These are phyloP conservation scores for Chrysolina haemoptera DNA, from an alignment of 2,888 invertebrate species.

Conservation along the genomic window DNA sequence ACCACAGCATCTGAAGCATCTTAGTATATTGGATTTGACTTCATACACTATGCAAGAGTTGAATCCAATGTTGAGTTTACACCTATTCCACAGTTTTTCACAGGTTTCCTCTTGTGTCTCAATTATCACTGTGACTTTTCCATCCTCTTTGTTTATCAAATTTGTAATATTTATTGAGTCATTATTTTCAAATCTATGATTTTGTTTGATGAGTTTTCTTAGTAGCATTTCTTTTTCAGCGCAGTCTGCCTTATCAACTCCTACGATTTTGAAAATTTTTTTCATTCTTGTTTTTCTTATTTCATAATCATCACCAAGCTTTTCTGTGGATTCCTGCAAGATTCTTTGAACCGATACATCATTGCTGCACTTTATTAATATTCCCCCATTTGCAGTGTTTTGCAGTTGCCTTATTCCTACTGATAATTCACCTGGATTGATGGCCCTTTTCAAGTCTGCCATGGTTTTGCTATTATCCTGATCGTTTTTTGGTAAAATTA, in stretches of 20 bases:
- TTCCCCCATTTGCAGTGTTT: conserved; percentile 8
- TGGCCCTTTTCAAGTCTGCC: conserved; percentile 10
- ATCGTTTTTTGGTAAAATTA: conserved; percentile 16
- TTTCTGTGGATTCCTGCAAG: conserved; percentile 23
- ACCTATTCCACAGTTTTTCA: conserved; percentile 14
- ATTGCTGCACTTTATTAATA: conserved; percentile 7
- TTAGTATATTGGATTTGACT: conserved; percentile 19
- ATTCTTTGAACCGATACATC: conserved; percentile 13
- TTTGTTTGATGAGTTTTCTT: conserved; percentile 6
- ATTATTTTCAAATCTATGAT: background rate
- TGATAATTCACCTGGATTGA: conserved; percentile 5
- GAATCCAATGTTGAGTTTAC: conserved; percentile 5
- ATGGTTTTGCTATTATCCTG: conserved; percentile 15
- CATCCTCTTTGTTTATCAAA: conserved; percentile 16
- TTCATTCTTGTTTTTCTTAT: conserved; percentile 6
- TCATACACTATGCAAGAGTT: conserved; percentile 26
- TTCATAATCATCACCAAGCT: conserved; percentile 15
- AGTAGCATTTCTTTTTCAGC: conserved; percentile 5
- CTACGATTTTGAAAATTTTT: conserved; percentile 18
- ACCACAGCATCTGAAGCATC: conserved; percentile 23
- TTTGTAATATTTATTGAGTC: conserved; percentile 12
- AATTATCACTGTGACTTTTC: background rate
- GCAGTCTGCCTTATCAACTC: background rate
- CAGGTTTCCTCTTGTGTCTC: conserved; percentile 15
- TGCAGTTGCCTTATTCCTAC: conserved; percentile 14